Conservation (phyloP, 92 coral and sea anemone genomes). For the Micromussa lordhowensis region DNA sequence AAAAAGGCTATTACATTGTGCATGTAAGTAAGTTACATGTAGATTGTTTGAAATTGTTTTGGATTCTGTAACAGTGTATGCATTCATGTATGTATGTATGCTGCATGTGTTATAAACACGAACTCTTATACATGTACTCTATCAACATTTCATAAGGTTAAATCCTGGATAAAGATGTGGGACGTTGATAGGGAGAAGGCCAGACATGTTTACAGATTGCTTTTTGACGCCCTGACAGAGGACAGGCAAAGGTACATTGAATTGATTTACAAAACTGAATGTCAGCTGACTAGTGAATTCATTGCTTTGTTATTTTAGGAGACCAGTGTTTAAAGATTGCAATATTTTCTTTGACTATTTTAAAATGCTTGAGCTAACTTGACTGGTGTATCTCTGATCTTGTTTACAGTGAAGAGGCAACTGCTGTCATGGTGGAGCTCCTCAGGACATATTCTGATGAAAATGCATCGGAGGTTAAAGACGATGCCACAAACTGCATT, state of each 20-base stretch:
- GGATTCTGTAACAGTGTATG: no score
- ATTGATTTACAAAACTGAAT: not conserved
- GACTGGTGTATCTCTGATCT: not conserved
- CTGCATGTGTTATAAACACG: not conserved
- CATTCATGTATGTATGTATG: not conserved
- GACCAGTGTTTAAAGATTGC: not conserved
- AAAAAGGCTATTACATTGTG: no score
- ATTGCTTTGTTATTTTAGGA: not conserved
- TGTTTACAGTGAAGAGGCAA: slow-evolving; percentile 86
- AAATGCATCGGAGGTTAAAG: slow-evolving; percentile 85
- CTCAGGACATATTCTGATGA: slow-evolving; percentile 94
- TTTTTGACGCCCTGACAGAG: slow-evolving; percentile 81
- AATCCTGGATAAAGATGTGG: slow-evolving; percentile 86
- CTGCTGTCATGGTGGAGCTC: slow-evolving; percentile 92
- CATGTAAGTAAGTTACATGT: no score
- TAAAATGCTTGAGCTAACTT: not conserved
- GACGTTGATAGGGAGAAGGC: slow-evolving; percentile 80
- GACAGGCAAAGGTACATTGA: slow-evolving; percentile 80
- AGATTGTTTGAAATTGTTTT: no score
- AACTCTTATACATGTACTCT: not conserved
- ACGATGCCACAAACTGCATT: slow-evolving; percentile 94
- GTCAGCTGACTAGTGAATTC: no score
- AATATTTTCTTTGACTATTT: not conserved
- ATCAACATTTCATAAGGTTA: slow-evolving; percentile 49
- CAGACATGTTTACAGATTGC: slow-evolving; percentile 80